These are phyloP conservation scores for Apamea crenata DNA, from an alignment of 2,888 invertebrate genomes.

Conservation along the genomic window DNA sequence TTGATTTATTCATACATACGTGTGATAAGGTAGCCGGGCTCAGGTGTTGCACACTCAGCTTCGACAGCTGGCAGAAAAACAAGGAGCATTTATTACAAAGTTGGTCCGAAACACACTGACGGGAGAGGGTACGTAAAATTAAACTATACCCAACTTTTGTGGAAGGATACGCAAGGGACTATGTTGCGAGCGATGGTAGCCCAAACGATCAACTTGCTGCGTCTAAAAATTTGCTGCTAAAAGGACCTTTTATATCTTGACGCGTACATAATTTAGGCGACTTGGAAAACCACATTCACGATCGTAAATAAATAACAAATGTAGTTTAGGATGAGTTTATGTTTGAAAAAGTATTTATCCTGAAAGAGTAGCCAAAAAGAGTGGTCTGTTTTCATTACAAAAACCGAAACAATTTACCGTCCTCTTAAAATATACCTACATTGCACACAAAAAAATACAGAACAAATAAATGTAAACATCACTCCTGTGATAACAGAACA, in stretches of 20 bases:
- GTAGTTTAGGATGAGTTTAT: not conserved
- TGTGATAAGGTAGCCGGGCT: slow-evolving; percentile 69
- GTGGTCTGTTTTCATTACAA: not conserved
- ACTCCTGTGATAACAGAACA: slow-evolving; percentile 46
- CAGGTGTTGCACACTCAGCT: slow-evolving; percentile 75
- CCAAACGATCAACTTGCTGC: slow-evolving; percentile 48
- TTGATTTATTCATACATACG: slow-evolving; percentile 77
- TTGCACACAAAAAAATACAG: slow-evolving; percentile 21
- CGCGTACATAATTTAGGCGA: slow-evolving; percentile 36
- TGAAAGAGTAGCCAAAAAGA: not conserved
- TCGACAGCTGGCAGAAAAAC: slow-evolving; percentile 74
- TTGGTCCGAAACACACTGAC: slow-evolving; percentile 70
- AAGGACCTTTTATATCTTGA: slow-evolving; percentile 39
- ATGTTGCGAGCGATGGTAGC: slow-evolving; percentile 32
- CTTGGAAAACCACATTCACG: slow-evolving; percentile 15
- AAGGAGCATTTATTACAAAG: slow-evolving; percentile 75
- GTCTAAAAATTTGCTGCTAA: slow-evolving; percentile 41
- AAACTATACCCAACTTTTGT: slow-evolving; percentile 72
- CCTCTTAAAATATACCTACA: slow-evolving; percentile 21
- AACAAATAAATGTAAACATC: slow-evolving; percentile 39
- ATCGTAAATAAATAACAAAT: slow-evolving; percentile 27
- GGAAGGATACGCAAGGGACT: slow-evolving; percentile 61
- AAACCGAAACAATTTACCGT: slow-evolving; percentile 10
- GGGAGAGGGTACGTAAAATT: slow-evolving; percentile 74
- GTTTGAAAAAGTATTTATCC: slow-evolving; percentile 12